Base-by-base conservation (phyloP, 2,888 invertebrate species). In the Luffia ferchaultella region DNA sequence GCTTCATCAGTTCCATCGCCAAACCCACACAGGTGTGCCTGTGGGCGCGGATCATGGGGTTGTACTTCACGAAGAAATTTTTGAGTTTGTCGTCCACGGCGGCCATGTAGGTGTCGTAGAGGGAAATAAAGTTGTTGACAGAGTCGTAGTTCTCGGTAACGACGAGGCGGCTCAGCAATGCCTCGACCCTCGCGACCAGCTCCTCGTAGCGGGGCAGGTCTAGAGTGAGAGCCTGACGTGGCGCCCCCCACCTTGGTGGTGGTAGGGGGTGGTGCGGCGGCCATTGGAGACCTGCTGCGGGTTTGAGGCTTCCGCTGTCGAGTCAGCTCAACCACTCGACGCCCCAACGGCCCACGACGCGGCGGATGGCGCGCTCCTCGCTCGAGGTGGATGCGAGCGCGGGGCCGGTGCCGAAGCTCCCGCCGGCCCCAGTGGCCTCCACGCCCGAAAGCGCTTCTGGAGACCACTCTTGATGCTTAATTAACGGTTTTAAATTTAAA, bases 301-400 rank as follows among this genome's bases (percentile, higher is more conserved):
- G 49, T 57, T 64, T 66, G 54, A 61, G 64, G 57, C 64, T 49
- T 30, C 63, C 71, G 54, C 71, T 68, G 89, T 89, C 93, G 95
- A 96, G 95, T 96, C 96, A 96, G 95, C 95, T 95, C 87, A 96
- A 95, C 96, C 96, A 96, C 87, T 95, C 95, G 86, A 91, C 90
- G 75, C 94, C 95, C 94, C 94, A 95, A 70, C 94, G 91, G 67
- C 93, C 93, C 73, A 93, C 93, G 67, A 82, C 72, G 72, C 82
- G 82, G 72, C 74, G 80, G 18, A 80, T 65, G 64, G 76, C 73
- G 57, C 76, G 68, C 75, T 82, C 82, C 67, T 82, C 82, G 64
- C 71, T 70, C 46, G 82, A 79, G 53, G 73, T 70, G 55, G 76
- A 76, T 16, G 52, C 46, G 20, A 60, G 61, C 56, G 64, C 61